A percentile compares a stretch with the other conserved stretches of the same genome.
These are phyloP conservation scores for Uria lomvia DNA, from an alignment of 2,113 vertebrate species.

Conservation along the genomic window DNA sequence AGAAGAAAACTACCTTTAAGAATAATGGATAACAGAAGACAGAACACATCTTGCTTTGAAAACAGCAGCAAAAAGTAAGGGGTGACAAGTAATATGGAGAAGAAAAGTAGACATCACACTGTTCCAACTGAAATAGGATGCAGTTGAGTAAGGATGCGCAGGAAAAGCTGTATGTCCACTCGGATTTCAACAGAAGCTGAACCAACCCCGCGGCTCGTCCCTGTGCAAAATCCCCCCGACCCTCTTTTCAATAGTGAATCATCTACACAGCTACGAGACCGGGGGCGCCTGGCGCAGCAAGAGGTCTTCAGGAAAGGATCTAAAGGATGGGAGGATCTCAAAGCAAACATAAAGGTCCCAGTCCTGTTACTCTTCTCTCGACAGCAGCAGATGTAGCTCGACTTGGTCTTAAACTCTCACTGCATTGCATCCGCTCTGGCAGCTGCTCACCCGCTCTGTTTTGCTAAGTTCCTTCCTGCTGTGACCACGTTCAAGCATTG, in stretches of 20 bases:
- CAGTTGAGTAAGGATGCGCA: background rate
- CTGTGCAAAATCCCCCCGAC: background rate
- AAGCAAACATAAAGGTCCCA: background rate
- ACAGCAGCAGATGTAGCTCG: background rate
- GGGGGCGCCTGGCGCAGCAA: background rate
- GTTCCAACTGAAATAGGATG: background rate
- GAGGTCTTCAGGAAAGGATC: background rate
- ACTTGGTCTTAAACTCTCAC: background rate
- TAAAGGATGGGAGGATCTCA: background rate
- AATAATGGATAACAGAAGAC: background rate
- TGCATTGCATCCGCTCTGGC: background rate
- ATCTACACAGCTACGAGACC: background rate
- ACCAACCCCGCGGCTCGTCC: background rate
- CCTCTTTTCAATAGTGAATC: background rate
- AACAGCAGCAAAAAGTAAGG: background rate
- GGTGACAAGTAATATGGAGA: background rate
- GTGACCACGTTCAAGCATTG: background rate
- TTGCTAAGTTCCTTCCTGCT: background rate
- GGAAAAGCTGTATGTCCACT: background rate
- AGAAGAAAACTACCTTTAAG: background rate
- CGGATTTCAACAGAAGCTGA: background rate
- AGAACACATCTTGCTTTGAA: background rate
- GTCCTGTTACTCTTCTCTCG: background rate
- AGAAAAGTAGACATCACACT: background rate
- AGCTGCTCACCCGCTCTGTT: background rate